phyloP scores from a whole-genome alignment of 1,140 invertebrate genomes.

The Ceratitis capitata region DNA sequence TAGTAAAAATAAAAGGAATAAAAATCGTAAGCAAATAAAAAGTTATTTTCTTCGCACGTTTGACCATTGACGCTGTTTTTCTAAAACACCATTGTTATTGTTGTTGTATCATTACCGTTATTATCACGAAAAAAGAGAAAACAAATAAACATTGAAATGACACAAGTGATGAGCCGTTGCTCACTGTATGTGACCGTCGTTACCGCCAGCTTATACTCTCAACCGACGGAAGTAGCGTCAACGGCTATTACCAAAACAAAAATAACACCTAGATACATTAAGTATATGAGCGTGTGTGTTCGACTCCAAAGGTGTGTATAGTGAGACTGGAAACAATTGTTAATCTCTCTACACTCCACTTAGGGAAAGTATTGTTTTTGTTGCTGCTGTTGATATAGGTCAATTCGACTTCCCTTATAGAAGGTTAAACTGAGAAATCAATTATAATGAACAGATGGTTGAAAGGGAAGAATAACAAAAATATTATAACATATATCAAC shows the following conservation, averaged over 20 bases:
- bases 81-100: not conserved
- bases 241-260: too few relatives aligned
- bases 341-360: not conserved
- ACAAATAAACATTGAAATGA: conserved; percentile 5
- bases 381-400: not conserved
- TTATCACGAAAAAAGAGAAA: not conserved
- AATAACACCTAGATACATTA: too few relatives aligned
- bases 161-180: not conserved
- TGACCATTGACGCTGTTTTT: not conserved
- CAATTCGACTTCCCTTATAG: not conserved
- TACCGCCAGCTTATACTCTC: too few relatives aligned
- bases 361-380: not conserved
- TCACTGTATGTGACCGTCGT: not conserved
- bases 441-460: conserved; percentile 24
- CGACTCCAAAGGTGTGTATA: not conserved
- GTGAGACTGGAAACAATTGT: not conserved
- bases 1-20: not conserved
- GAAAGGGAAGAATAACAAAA: not conserved
- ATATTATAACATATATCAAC: not conserved
- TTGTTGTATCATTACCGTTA: conserved; percentile 1
- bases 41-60: not conserved
- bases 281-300: too few relatives aligned
- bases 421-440: conserved; percentile 24
- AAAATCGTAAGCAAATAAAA: conserved; percentile 3
- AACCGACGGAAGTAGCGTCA: too few relatives aligned